phyloP scores from a whole-genome alignment of 1,140 invertebrate genomes.

The Tetragnatha versicolor region DNA sequence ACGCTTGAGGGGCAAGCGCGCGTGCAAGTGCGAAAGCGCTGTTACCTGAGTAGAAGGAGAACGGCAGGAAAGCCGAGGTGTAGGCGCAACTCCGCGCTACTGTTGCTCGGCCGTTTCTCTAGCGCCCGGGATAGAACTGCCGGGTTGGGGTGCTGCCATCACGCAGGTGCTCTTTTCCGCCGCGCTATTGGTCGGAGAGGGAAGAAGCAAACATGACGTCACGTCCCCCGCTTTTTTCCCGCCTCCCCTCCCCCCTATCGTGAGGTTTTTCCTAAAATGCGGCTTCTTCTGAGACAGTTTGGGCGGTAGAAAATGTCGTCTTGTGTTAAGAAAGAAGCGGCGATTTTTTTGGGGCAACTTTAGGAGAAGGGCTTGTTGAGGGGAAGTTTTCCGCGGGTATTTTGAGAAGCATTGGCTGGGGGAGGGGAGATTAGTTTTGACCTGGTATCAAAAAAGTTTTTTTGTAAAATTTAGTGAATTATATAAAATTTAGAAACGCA shows the following conservation, averaged over 20 bases:
- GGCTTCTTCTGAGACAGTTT: conserved; percentile 30
- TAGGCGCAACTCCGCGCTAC: conserved; percentile 31
- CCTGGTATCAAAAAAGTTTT: no score
- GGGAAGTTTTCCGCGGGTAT: no score
- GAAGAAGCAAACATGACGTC: conserved; percentile 35
- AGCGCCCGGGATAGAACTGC: conserved; percentile 19
- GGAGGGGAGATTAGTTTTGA: no score
- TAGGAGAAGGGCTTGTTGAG: no score
- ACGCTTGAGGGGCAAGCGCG: not conserved
- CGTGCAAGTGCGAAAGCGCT: not conserved
- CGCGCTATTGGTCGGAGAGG: conserved; percentile 22
- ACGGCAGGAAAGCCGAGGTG: no score
- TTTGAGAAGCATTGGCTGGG: no score
- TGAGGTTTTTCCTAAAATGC: conserved; percentile 4
- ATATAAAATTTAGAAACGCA: no score
- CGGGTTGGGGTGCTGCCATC: conserved; percentile 8
- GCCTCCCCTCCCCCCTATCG: conserved; percentile 14
- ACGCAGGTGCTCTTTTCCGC: conserved; percentile 47
- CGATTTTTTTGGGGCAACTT: no score
- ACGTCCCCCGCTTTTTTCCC: conserved; percentile 26
- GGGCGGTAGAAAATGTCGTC: conserved; percentile 23
- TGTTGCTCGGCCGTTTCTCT: conserved; percentile 23
- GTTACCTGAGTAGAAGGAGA: not conserved
- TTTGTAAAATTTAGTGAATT: no score
- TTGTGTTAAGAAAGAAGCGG: conserved; percentile 26